These are phyloP conservation scores for Rostratula benghalensis DNA, from an alignment of 2,113 vertebrate genomes.

Conservation along the genomic window DNA sequence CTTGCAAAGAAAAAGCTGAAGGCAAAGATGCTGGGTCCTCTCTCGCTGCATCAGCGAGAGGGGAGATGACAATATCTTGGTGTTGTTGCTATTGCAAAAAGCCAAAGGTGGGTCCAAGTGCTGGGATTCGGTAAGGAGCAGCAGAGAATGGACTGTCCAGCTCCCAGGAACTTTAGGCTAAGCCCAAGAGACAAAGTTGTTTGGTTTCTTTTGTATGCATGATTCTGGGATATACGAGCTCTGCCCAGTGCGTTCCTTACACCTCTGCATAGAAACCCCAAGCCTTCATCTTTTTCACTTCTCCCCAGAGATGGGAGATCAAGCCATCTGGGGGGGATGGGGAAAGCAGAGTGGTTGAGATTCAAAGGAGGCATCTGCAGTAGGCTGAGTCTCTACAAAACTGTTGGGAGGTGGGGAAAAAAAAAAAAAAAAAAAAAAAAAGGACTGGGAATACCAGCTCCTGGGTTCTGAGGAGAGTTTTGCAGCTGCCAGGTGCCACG, in stretches of 20 bases:
- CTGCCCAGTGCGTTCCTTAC: background rate
- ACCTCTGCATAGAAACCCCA: background rate
- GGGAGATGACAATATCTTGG: background rate
- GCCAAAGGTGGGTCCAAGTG: background rate
- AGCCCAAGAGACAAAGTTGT: background rate
- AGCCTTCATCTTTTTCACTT: background rate
- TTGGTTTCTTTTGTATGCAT: background rate
- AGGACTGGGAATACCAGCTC: rapidly evolving
- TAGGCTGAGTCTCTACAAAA: background rate
- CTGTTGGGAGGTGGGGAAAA: background rate
- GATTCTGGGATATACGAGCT: background rate
- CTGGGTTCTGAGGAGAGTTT: background rate
- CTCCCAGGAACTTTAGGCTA: background rate
- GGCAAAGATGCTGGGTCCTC: background rate
- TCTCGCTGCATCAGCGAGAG: background rate
- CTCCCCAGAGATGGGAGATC: background rate
- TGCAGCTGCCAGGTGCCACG: background rate
- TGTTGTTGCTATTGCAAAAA: background rate
- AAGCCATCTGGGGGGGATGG: background rate
- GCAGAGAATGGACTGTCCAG: background rate
- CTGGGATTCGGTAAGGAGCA: background rate
- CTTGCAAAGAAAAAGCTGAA: background rate
- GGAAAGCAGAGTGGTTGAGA: background rate
- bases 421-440: background rate
- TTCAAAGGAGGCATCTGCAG: background rate